phyloP scores from a whole-genome alignment of 2,888 invertebrate genomes.

The Caradrina kadenii region DNA sequence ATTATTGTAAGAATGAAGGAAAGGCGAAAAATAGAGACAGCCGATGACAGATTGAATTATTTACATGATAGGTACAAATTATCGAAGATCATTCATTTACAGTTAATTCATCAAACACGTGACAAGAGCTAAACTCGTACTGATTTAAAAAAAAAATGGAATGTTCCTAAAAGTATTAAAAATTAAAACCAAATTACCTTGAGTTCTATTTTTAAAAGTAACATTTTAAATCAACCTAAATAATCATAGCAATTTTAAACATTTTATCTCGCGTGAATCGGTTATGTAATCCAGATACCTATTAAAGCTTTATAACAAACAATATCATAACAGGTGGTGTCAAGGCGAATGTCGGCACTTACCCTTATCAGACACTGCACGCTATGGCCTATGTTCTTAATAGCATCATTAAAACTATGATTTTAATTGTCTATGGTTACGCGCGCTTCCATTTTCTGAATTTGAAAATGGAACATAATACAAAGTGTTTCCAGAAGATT shows the following conservation, averaged over 20 bases:
- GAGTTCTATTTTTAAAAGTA: constrained; percentile 12
- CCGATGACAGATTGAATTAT: too few species aligned
- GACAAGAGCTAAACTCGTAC: too few species aligned
- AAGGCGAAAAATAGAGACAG: too few species aligned
- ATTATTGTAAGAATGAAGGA: too few species aligned
- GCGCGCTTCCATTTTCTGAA: constrained; percentile 7
- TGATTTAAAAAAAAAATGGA: too few species aligned
- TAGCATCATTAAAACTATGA: constrained; percentile 45
- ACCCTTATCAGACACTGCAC: constrained; percentile 60
- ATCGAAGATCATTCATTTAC: too few species aligned
- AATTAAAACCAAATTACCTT: not conserved
- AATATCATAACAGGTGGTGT: constrained; percentile 60
- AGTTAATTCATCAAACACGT: too few species aligned
- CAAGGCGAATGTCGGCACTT: constrained; percentile 68
- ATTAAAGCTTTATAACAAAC: constrained; percentile 27
- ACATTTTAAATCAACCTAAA: constrained; percentile 11
- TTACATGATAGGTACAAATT: too few species aligned
- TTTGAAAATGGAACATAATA: constrained; percentile 14
- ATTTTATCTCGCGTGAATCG: constrained; percentile 32
- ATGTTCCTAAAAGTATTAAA: not conserved
- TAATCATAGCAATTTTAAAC: constrained; percentile 11
- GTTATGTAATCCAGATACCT: constrained; percentile 22
- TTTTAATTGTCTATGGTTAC: constrained; percentile 29
- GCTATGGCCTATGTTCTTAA: constrained; percentile 39
- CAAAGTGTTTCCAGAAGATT: not conserved